Conservation (phyloP, 2,797 vertebrate species). For the Syngnathus acus region DNA sequence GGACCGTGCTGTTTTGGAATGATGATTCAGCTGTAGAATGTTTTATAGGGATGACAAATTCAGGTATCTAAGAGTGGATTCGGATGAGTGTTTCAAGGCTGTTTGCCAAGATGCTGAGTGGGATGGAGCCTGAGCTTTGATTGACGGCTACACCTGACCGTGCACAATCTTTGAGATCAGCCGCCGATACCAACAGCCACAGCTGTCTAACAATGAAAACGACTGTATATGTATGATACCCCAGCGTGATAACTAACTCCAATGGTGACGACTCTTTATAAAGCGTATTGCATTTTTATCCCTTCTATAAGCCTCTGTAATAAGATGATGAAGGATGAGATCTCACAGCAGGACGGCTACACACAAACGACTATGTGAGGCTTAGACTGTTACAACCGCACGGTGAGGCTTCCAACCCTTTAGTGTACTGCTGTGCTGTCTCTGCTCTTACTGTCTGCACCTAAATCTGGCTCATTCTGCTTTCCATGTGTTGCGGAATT, state of each 20-base stretch:
- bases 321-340: constrained; percentile 55
- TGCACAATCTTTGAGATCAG: constrained; percentile 41
- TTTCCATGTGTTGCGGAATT: too few relatives aligned
- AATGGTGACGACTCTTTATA: constrained; percentile 28
- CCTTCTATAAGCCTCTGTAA: constrained; percentile 41
- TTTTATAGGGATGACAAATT: constrained; percentile 75
- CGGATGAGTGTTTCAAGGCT: constrained; percentile 46
- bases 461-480: constrained; percentile 7
- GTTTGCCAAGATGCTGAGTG: constrained; percentile 43
- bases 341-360: constrained; percentile 50
- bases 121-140: constrained; percentile 41
- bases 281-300: constrained; percentile 28
- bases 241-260: constrained; percentile 34
- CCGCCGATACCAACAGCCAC: constrained; percentile 23
- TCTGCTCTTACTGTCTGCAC: constrained; percentile 14
- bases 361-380: constrained; percentile 34
- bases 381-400: constrained; percentile 30
- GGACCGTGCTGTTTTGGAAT: constrained; percentile 52
- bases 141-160: constrained; percentile 61
- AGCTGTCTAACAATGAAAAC: constrained; percentile 34
- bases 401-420: constrained; percentile 24
- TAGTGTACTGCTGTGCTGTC: constrained; percentile 13
- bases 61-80: constrained; percentile 66
- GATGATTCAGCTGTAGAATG: constrained; percentile 59
- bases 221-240: constrained; percentile 7